Conservation (phyloP, 2,888 invertebrate species). For the Icerya purchasi region DNA sequence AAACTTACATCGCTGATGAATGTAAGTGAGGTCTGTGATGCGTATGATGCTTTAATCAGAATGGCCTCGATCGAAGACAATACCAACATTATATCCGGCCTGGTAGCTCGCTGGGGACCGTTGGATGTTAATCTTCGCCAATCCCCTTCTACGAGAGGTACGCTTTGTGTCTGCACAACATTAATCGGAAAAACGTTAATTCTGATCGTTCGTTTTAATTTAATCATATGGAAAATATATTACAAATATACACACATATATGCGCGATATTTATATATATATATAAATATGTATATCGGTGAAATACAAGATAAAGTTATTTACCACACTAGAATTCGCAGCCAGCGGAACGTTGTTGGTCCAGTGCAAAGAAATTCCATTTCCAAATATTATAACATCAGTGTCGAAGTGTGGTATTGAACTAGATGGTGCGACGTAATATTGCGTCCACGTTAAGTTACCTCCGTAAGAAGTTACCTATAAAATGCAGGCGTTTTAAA, state of each 20-base stretch:
- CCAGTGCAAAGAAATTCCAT: conserved; percentile 40
- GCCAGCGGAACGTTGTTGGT: conserved; percentile 5
- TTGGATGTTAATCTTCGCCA: conserved; percentile 38
- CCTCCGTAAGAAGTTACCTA: conserved; percentile 75
- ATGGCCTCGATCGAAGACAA: conserved; percentile 63
- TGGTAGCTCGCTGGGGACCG: conserved; percentile 36
- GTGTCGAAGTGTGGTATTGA: conserved; percentile 40
- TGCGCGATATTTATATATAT: no score
- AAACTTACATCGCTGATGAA: conserved; percentile 65
- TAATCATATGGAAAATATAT: no score
- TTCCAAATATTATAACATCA: conserved; percentile 63
- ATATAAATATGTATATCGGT: neutral
- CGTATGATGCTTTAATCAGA: conserved; percentile 57
- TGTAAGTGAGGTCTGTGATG: conserved; percentile 37
- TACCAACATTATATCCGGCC: conserved; percentile 65
- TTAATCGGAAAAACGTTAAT: no score
- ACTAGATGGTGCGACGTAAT: conserved; percentile 35
- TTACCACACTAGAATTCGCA: conserved; percentile 4
- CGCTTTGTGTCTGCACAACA: neutral
- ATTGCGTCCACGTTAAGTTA: conserved; percentile 46
- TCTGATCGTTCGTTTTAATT: conserved; percentile 3
- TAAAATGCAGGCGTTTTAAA: no score
- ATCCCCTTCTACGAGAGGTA: conserved; percentile 13
- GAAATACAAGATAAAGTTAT: neutral
- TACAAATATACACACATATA: no score